Conservation (phyloP, 2,888 invertebrate genomes). For the Lomographa bimaculata region DNA sequence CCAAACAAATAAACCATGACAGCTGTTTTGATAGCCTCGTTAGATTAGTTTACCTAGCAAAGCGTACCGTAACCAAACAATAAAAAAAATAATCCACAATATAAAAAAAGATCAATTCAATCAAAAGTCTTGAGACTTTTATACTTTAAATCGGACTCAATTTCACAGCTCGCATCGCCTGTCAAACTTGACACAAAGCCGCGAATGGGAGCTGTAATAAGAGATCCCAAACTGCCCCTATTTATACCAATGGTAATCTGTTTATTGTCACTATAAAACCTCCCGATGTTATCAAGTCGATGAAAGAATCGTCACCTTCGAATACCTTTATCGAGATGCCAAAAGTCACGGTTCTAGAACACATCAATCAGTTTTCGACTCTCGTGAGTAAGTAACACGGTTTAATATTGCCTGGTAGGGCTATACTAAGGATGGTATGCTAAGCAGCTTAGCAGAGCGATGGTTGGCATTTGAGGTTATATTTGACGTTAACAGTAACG, state of each 20-base stretch:
- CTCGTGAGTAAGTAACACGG: constrained; percentile 40
- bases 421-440: constrained; percentile 51
- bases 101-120: constrained; percentile 58
- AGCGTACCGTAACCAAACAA: constrained; percentile 70
- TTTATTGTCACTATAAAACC: constrained; percentile 82
- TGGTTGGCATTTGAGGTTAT: constrained; percentile 65
- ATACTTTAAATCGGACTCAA: constrained; percentile 79
- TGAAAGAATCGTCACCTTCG: constrained; percentile 80
- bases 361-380: constrained; percentile 31
- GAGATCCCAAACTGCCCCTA: constrained; percentile 75
- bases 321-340: constrained; percentile 74
- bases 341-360: constrained; percentile 63
- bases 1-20: background rate
- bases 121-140: constrained; percentile 74
- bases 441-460: constrained; percentile 76
- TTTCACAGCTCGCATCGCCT: constrained; percentile 81
- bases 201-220: constrained; percentile 73
- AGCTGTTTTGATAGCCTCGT: constrained; percentile 40
- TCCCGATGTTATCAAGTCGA: constrained; percentile 79
- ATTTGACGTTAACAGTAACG: constrained; percentile 70
- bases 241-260: constrained; percentile 81
- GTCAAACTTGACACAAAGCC: constrained; percentile 80
- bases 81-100: constrained; percentile 69
- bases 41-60: constrained; percentile 39
- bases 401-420: constrained; percentile 36